Conservation (phyloP, 1,140 invertebrate genomes). For the Cephus cinctus region DNA sequence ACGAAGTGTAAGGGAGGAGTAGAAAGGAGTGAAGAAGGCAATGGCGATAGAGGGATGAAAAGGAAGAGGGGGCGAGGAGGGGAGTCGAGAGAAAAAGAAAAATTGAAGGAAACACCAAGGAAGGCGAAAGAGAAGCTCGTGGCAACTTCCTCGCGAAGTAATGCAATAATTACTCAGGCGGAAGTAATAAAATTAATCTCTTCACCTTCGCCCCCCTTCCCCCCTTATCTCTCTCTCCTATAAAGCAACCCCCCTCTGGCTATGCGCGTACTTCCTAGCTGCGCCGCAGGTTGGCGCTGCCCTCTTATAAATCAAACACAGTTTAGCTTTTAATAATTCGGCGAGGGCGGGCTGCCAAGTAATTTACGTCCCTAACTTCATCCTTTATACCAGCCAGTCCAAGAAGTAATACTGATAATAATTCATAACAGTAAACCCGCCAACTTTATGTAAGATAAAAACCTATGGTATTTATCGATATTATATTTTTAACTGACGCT, state of each 20-base stretch:
- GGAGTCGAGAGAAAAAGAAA: not conserved
- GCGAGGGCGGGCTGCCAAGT: constrained; percentile 28
- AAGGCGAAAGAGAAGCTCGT: not conserved
- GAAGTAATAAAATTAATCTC: constrained; percentile 54
- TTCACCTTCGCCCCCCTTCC: not conserved
- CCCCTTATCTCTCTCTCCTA: not conserved
- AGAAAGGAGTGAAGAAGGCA: too few species aligned
- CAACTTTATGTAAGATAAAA: too few species aligned
- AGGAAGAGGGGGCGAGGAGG: too few species aligned
- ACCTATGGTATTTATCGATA: too few species aligned
- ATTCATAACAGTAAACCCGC: too few species aligned
- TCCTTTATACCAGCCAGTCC: constrained; percentile 30
- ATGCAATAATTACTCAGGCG: constrained; percentile 48
- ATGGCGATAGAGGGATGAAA: not conserved
- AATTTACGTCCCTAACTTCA: constrained; percentile 43
- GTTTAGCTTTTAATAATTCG: constrained; percentile 54
- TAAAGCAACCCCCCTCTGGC: constrained; percentile 1
- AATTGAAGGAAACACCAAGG: not conserved
- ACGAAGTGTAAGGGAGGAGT: too few species aligned
- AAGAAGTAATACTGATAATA: constrained; percentile 14
- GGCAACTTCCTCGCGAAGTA: constrained; percentile 39
- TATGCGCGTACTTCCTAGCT: constrained; percentile 21
- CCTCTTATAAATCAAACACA: constrained; percentile 52
- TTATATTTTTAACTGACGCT: too few species aligned
- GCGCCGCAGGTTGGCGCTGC: constrained; percentile 28